A percentile compares a stretch with the other conserved stretches of the same genome.
These are phyloP conservation scores for Butorides virescens DNA, from an alignment of 2,113 vertebrate species.

Conservation along the genomic window DNA sequence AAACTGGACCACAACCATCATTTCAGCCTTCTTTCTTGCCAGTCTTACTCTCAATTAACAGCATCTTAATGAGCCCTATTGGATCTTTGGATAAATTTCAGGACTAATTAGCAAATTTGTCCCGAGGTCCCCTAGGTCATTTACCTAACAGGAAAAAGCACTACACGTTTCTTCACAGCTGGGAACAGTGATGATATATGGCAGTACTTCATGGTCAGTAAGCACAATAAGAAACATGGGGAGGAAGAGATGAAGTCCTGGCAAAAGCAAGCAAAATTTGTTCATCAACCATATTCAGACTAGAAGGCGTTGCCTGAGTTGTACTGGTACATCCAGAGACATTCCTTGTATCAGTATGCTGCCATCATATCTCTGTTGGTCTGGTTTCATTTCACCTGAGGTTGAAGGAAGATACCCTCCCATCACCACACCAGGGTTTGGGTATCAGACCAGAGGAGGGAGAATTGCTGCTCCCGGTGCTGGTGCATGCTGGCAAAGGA, in stretches of 20 bases:
- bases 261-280: background rate
- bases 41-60: background rate
- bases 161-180: background rate
- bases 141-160: background rate
- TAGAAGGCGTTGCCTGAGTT: background rate
- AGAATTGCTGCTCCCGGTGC: background rate
- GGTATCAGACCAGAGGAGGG: background rate
- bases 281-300: background rate
- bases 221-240: background rate
- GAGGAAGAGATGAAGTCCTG: background rate
- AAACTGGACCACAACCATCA: background rate
- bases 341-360: background rate
- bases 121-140: background rate
- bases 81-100: background rate
- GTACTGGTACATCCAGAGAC: background rate
- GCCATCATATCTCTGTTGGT: background rate
- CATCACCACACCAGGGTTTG: background rate
- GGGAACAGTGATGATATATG: background rate
- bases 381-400: background rate
- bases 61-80: background rate
- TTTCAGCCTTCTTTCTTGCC: background rate
- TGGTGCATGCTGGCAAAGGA: accelerated
- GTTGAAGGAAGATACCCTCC: background rate
- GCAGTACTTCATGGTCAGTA: background rate
- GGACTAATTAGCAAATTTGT: background rate